These are phyloP conservation scores for Drosophila kikkawai DNA, from an alignment of 1,140 invertebrate species.

Conservation along the genomic window DNA sequence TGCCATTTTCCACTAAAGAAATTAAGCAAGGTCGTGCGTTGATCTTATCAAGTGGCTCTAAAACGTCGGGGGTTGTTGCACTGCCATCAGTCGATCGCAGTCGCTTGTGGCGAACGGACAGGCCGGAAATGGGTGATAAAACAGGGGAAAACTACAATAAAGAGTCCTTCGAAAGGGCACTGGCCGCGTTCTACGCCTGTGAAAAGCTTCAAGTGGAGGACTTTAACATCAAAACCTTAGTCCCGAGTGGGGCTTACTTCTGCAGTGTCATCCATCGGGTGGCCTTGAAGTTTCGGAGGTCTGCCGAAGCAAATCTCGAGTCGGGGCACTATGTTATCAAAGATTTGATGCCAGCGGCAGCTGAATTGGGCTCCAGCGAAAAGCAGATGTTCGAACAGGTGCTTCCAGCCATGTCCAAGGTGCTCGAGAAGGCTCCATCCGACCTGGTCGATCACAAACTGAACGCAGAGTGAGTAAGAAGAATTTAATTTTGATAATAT, in stretches of 20 bases:
- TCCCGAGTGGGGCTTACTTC: constrained; percentile 61
- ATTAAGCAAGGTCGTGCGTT: neutral
- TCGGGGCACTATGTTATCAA: constrained; percentile 57
- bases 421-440: constrained; percentile 21
- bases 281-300: constrained; percentile 49
- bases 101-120: constrained; percentile 29
- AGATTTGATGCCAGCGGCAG: constrained; percentile 48
- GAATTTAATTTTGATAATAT: no score
- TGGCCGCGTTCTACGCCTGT: constrained; percentile 41
- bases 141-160: constrained; percentile 10
- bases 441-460: constrained; percentile 42
- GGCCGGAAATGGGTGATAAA: constrained; percentile 19
- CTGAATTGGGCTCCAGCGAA: constrained; percentile 64
- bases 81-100: constrained; percentile 35
- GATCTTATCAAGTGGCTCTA: neutral
- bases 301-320: constrained; percentile 21
- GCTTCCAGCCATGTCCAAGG: constrained; percentile 54
- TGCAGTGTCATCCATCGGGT: constrained; percentile 68
- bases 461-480: constrained; percentile 61
- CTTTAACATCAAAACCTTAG: constrained; percentile 36
- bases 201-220: constrained; percentile 44
- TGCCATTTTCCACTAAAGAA: neutral
- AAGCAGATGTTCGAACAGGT: constrained; percentile 56
- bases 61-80: neutral
- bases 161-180: constrained; percentile 53